These are phyloP conservation scores for Piaya cayana DNA, from an alignment of 2,113 vertebrate species.

Conservation along the genomic window DNA sequence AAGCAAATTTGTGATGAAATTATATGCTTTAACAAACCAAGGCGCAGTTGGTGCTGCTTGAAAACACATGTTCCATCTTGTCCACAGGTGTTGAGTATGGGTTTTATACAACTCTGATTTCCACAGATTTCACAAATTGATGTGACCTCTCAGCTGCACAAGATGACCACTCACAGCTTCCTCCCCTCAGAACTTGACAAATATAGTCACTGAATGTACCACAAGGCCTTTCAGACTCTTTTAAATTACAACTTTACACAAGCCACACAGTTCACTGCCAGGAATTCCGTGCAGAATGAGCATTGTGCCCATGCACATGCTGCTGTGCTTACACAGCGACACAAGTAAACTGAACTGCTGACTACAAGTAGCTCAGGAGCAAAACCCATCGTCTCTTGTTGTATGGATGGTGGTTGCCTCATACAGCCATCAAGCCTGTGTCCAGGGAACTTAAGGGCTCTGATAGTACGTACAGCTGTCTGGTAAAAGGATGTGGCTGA, in stretches of 20 bases:
- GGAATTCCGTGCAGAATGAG: not conserved
- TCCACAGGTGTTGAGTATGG: rapidly evolving
- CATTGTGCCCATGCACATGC: not conserved
- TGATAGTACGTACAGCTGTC: not conserved
- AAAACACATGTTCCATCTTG: not conserved
- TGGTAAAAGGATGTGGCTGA: not conserved
- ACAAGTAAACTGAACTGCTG: not conserved
- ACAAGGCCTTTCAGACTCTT: not conserved
- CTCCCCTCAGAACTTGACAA: not conserved
- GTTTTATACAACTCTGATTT: not conserved
- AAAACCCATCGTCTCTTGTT: not conserved
- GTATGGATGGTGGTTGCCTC: not conserved
- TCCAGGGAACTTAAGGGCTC: not conserved
- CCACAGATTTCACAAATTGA: not conserved
- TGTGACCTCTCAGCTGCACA: not conserved
- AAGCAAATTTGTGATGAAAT: not conserved
- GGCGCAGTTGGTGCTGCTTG: not conserved
- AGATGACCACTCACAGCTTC: not conserved
- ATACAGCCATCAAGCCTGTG: not conserved
- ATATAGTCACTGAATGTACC: not conserved
- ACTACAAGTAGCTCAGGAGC: not conserved
- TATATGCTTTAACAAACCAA: not conserved
- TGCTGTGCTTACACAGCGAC: not conserved
- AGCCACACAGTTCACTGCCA: not conserved
- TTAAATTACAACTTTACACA: not conserved